Evolutionary conservation across 2,113 vertebrate species (phyloP).

Genomic region (Nanorana parkeri): DNA sequence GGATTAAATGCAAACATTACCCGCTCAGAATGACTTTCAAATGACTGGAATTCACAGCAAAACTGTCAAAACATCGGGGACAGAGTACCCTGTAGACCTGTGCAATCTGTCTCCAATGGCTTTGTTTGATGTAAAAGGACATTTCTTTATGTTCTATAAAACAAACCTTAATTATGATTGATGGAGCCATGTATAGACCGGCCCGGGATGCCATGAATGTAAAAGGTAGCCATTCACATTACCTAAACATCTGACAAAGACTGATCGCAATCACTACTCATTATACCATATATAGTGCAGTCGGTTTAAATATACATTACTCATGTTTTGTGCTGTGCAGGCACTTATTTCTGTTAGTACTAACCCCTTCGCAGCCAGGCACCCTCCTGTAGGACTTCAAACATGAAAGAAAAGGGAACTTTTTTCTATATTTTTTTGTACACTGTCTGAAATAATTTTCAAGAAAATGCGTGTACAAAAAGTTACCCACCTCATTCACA

Average conservation of each 20-base stretch:
- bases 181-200: slow-evolving; percentile 22
- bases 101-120: slow-evolving; percentile 33
- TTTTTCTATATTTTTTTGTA: too few relatives aligned
- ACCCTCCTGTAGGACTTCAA: background rate
- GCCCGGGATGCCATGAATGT: background rate
- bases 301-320: slow-evolving; percentile 1
- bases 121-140: slow-evolving; percentile 51
- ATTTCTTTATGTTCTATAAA: slow-evolving; percentile 45
- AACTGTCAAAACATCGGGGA: slow-evolving; percentile 46
- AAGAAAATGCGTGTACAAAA: too few relatives aligned
- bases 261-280: slow-evolving; percentile 45
- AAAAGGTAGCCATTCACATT: slow-evolving; percentile 45
- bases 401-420: too few relatives aligned
- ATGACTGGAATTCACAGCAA: slow-evolving; percentile 2
- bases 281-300: slow-evolving; percentile 31
- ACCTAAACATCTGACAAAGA: slow-evolving; percentile 47
- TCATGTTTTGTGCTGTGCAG: slow-evolving; percentile 4
- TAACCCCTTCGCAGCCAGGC: background rate
- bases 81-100: slow-evolving; percentile 10
- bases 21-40: background rate
- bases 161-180: slow-evolving; percentile 54
- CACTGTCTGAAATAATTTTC: too few relatives aligned
- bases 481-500: too few relatives aligned
- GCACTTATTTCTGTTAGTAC: background rate
- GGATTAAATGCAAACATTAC: slow-evolving; percentile 24